Percentiles rank a stretch among this genome's conserved stretches.
Conservation (phyloP, 2,888 invertebrate species). For the Venustoraphidia nigricollis region DNA sequence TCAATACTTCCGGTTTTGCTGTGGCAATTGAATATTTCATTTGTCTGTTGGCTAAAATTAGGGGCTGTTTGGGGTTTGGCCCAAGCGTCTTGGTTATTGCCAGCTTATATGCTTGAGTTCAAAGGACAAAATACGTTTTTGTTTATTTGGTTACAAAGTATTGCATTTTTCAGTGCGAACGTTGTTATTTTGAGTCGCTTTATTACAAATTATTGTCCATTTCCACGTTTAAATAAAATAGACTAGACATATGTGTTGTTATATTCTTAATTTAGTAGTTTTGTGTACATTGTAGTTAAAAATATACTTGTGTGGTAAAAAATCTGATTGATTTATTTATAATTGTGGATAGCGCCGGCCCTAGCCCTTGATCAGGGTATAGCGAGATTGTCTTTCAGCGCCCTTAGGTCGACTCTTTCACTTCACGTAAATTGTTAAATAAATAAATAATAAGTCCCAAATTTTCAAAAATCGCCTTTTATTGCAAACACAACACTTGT, state of each 20-base stretch:
- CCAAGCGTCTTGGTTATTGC: constrained; percentile 76
- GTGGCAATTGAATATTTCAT: constrained; percentile 46
- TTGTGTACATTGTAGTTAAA: too few species aligned
- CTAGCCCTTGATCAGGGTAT: too few species aligned
- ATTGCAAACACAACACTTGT: too few species aligned
- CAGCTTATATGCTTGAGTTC: constrained; percentile 89
- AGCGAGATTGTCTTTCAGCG: too few species aligned
- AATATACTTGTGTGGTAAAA: too few species aligned
- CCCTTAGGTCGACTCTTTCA: too few species aligned
- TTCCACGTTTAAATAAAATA: neutral
- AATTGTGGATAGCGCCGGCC: too few species aligned
- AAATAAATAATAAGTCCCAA: too few species aligned
- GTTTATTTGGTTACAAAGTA: constrained; percentile 69
- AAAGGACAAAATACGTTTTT: constrained; percentile 66
- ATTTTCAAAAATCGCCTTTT: too few species aligned
- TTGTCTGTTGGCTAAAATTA: constrained; percentile 33
- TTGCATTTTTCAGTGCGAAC: constrained; percentile 73
- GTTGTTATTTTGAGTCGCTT: constrained; percentile 47
- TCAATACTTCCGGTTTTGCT: constrained; percentile 71
- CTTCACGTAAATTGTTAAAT: too few species aligned
- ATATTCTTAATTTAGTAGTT: neutral
- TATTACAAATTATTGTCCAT: constrained; percentile 29
- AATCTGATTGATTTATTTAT: too few species aligned
- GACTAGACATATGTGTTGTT: neutral
- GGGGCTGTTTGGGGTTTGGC: constrained; percentile 45